Evolutionary conservation across 1,140 invertebrate species (phyloP).

Genomic region (Dendroctonus ponderosae): DNA sequence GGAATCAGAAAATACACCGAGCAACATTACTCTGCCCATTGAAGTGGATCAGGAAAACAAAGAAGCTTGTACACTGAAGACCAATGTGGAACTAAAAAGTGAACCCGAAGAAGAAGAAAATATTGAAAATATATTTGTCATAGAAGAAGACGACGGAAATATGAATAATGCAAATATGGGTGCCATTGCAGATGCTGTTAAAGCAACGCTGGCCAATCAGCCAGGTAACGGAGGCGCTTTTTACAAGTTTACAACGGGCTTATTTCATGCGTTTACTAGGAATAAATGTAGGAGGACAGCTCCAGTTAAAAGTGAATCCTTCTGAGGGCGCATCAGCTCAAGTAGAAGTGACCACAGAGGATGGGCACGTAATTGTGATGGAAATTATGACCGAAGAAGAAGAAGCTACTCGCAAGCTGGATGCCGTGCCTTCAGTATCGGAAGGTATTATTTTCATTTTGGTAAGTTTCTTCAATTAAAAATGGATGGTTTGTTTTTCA

Average conservation of each 20-base stretch:
- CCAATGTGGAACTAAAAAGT: constrained; percentile 33
- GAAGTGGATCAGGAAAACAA: constrained; percentile 45
- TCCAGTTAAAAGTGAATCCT: constrained; percentile 49
- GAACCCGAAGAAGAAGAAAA: constrained; percentile 38
- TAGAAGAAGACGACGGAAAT: constrained; percentile 38
- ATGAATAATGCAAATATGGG: constrained; percentile 45
- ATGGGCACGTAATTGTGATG: constrained; percentile 52
- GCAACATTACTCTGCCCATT: constrained; percentile 52
- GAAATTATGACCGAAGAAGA: constrained; percentile 50
- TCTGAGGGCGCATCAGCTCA: constrained; percentile 49
- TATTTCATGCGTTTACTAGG: constrained; percentile 25
- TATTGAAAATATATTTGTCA: constrained; percentile 34
- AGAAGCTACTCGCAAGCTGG: constrained; percentile 18
- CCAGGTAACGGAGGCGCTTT: constrained; percentile 34
- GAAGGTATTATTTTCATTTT: not conserved
- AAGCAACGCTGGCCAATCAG: constrained; percentile 47
- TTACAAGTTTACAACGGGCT: not conserved
- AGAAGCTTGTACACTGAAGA: constrained; percentile 46
- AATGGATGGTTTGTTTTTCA: constrained; percentile 2
- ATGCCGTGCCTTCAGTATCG: too few species aligned
- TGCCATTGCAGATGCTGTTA: constrained; percentile 50
- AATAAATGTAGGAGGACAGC: constrained; percentile 45
- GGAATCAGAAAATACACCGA: constrained; percentile 45
- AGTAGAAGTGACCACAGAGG: constrained; percentile 52
- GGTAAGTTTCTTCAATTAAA: not conserved